phyloP scores from a whole-genome alignment of 1,140 invertebrate species.

The Drosophila malerkotliana region DNA sequence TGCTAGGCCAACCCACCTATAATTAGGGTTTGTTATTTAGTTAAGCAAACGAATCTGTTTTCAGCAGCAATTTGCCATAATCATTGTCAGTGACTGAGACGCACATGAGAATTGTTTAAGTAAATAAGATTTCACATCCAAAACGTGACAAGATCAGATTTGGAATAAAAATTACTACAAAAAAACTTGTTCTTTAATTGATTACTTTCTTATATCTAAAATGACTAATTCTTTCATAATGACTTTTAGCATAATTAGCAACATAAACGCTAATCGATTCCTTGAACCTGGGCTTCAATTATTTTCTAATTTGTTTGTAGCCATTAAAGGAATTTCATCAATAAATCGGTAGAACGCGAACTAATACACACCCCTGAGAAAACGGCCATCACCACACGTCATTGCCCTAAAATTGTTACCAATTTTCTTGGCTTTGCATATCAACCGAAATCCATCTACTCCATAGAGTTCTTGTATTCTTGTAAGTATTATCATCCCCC shows the following conservation, averaged over 20 bases:
- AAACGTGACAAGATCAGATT: constrained; percentile 42
- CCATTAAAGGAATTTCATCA: constrained; percentile 34
- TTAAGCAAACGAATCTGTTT: constrained; percentile 57
- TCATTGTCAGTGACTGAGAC: constrained; percentile 30
- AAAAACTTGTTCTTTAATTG: neutral
- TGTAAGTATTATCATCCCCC: constrained; percentile 32
- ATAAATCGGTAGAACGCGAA: constrained; percentile 42
- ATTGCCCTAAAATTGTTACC: constrained; percentile 1
- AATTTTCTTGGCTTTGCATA: constrained; percentile 16
- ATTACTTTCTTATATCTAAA: constrained; percentile 34
- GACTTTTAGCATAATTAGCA: constrained; percentile 44
- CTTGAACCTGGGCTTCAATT: constrained; percentile 41
- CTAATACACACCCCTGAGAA: constrained; percentile 19
- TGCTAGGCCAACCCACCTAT: neutral
- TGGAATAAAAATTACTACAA: neutral
- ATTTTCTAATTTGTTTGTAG: constrained; percentile 72
- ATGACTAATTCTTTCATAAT: constrained; percentile 16
- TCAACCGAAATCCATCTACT: constrained; percentile 21
- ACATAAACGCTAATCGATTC: constrained; percentile 51
- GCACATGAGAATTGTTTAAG: constrained; percentile 35
- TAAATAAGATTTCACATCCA: constrained; percentile 31
- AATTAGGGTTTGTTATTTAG: constrained; percentile 55
- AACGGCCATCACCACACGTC: constrained; percentile 14
- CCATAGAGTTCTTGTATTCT: constrained; percentile 2
- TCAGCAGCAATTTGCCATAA: constrained; percentile 32